phyloP scores from a whole-genome alignment of 1,140 invertebrate genomes.

The Hyles euphorbiae region DNA sequence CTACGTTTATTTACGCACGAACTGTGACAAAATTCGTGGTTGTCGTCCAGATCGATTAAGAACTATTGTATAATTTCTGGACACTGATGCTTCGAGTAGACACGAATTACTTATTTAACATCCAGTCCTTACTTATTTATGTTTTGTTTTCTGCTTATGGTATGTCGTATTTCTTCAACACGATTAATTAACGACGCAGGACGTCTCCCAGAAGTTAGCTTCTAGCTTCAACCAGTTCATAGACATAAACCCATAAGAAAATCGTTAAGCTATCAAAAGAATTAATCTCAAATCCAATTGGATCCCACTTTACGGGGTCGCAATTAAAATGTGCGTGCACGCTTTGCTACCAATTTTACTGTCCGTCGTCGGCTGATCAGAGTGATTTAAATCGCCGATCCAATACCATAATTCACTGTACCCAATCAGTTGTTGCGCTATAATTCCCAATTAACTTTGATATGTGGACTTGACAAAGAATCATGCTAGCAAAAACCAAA shows the following conservation, averaged over 20 bases:
- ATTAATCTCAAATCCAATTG: constrained; percentile 3
- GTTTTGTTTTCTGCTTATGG: too few species aligned
- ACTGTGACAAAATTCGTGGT: constrained; percentile 11
- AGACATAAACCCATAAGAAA: too few species aligned
- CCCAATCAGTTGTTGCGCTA: constrained; percentile 31
- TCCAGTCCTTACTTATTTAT: too few species aligned
- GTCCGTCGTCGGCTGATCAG: constrained; percentile 38
- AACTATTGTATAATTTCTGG: too few species aligned
- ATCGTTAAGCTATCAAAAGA: too few species aligned
- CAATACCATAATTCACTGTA: constrained; percentile 35
- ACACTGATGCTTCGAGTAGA: too few species aligned
- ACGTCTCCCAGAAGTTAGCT: too few species aligned
- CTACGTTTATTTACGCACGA: constrained; percentile 64
- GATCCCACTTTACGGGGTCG: constrained; percentile 8
- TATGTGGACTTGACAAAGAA: constrained; percentile 19
- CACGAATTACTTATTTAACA: too few species aligned
- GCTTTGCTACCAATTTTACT: constrained; percentile 20
- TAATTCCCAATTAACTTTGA: constrained; percentile 50
- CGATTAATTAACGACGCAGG: too few species aligned
- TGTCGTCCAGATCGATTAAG: too few species aligned
- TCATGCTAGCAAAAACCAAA: constrained; percentile 3
- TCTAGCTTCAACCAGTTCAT: too few species aligned
- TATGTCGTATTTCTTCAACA: too few species aligned
- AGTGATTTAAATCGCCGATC: constrained; percentile 42
- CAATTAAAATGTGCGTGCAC: constrained; percentile 41